Evolutionary conservation across 2,888 invertebrate species (phyloP).

Genomic region (Tipula helvola): DNA sequence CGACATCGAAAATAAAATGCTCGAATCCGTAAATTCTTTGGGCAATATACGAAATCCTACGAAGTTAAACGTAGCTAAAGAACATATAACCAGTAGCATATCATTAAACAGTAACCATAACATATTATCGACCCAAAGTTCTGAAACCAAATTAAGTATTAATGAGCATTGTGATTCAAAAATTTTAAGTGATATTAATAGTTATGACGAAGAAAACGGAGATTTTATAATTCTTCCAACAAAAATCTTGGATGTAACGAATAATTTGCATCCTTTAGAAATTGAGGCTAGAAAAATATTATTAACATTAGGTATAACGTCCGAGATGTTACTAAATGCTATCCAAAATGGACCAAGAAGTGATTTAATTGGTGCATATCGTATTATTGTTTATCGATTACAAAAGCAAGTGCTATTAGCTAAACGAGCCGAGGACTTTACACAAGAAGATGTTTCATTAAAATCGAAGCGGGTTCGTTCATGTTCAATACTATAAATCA

Average conservation of each 20-base stretch:
- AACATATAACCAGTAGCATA: neutral
- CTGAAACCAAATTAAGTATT: neutral
- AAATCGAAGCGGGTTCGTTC: neutral
- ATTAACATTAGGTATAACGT: slow-evolving; percentile 44
- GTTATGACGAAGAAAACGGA: slow-evolving; percentile 36
- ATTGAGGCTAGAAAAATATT: slow-evolving; percentile 41
- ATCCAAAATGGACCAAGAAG: slow-evolving; percentile 46
- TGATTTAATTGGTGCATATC: slow-evolving; percentile 55
- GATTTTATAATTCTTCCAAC: slow-evolving; percentile 36
- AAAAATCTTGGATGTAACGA: slow-evolving; percentile 28
- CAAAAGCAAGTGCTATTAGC: slow-evolving; percentile 36
- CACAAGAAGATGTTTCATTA: slow-evolving; percentile 11
- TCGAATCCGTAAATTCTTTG: neutral
- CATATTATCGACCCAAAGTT: neutral
- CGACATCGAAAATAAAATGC: slow-evolving; percentile 14
- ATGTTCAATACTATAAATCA: slow-evolving; percentile 8
- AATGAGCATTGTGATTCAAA: neutral
- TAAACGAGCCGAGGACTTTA: slow-evolving; percentile 26
- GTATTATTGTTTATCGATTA: slow-evolving; percentile 50
- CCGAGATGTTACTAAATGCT: slow-evolving; percentile 43
- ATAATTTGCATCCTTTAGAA: slow-evolving; percentile 35
- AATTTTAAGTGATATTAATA: slow-evolving; percentile 20
- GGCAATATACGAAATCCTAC: neutral
- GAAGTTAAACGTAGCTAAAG: neutral
- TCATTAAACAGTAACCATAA: slow-evolving; percentile 6